Conservation (phyloP, 1,140 invertebrate genomes). For the Augochlora pura region DNA sequence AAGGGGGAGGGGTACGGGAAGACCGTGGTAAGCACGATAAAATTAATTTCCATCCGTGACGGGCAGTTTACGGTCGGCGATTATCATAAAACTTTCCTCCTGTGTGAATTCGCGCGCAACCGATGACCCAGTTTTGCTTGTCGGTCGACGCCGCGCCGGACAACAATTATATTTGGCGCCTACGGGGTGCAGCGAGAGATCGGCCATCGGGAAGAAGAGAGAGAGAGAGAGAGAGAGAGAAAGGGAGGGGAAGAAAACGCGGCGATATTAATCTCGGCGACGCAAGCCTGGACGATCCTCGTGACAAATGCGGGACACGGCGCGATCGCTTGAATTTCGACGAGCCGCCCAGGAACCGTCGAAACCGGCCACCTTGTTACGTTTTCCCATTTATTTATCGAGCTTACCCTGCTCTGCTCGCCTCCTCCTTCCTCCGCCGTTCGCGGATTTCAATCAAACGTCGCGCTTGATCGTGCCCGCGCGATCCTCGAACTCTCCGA, state of each 20-base stretch:
- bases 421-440: background rate
- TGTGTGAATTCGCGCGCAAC: slow-evolving; percentile 47
- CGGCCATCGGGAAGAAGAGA: slow-evolving; percentile 9
- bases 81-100: slow-evolving; percentile 50
- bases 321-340: slow-evolving; percentile 57
- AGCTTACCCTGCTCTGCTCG: background rate
- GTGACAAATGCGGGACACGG: slow-evolving; percentile 66
- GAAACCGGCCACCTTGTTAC: slow-evolving; percentile 28
- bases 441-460: background rate
- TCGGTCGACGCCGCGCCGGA: slow-evolving; percentile 15
- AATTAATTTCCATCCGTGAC: slow-evolving; percentile 12
- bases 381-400: slow-evolving; percentile 19
- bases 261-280: slow-evolving; percentile 63
- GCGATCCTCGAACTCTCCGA: background rate
- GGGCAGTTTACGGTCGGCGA: slow-evolving; percentile 16
- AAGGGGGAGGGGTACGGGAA: slow-evolving; percentile 6
- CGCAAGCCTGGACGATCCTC: slow-evolving; percentile 36
- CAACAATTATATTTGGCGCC: slow-evolving; percentile 69
- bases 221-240: background rate
- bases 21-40: slow-evolving; percentile 25
- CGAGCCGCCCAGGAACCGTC: slow-evolving; percentile 26
- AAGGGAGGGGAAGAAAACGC: slow-evolving; percentile 48
- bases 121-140: slow-evolving; percentile 57
- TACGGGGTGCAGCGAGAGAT: slow-evolving; percentile 17
- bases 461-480: background rate